Conservation (phyloP, 2,797 vertebrate genomes). For the Lutjanus campechanus region DNA sequence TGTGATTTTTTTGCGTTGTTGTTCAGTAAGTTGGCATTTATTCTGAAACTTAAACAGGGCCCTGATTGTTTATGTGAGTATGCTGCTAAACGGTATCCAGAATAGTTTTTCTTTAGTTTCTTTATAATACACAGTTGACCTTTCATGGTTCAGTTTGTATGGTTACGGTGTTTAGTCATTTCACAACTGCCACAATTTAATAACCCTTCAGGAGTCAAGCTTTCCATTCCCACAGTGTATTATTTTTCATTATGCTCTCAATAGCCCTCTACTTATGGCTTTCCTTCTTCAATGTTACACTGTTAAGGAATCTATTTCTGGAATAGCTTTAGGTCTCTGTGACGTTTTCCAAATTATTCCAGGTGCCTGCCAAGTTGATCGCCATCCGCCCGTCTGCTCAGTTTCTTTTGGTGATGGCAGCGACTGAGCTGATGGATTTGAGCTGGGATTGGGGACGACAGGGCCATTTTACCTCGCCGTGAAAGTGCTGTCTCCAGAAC, state of each 20-base stretch:
- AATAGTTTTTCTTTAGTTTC: slow-evolving; percentile 7
- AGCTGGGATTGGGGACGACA: slow-evolving; percentile 67
- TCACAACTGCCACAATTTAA: slow-evolving; percentile 54
- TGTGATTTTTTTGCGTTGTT: not conserved
- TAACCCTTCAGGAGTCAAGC: slow-evolving; percentile 45
- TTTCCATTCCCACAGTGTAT: slow-evolving; percentile 62
- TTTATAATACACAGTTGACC: slow-evolving; percentile 46
- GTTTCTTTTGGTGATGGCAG: slow-evolving; percentile 49
- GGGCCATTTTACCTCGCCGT: slow-evolving; percentile 61
- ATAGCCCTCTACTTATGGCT: slow-evolving; percentile 31
- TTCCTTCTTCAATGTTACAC: slow-evolving; percentile 38
- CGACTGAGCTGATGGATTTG: slow-evolving; percentile 69
- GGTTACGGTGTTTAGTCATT: slow-evolving; percentile 51
- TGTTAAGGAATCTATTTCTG: slow-evolving; percentile 55
- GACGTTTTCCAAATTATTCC: slow-evolving; percentile 66
- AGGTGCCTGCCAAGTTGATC: slow-evolving; percentile 64
- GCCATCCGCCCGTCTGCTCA: slow-evolving; percentile 41
- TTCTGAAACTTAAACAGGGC: not conserved
- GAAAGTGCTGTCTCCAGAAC: slow-evolving; percentile 62
- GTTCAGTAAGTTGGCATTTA: not conserved
- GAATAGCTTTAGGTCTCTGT: slow-evolving; percentile 36
- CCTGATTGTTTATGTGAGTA: slow-evolving; percentile 19
- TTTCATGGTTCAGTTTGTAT: slow-evolving; percentile 33
- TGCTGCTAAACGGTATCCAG: slow-evolving; percentile 12
- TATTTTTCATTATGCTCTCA: slow-evolving; percentile 65